Evolutionary conservation across 2,797 vertebrate species (phyloP), one percentile per base, ranked within the genome.

Genomic region (Allobates femoralis): DNA sequence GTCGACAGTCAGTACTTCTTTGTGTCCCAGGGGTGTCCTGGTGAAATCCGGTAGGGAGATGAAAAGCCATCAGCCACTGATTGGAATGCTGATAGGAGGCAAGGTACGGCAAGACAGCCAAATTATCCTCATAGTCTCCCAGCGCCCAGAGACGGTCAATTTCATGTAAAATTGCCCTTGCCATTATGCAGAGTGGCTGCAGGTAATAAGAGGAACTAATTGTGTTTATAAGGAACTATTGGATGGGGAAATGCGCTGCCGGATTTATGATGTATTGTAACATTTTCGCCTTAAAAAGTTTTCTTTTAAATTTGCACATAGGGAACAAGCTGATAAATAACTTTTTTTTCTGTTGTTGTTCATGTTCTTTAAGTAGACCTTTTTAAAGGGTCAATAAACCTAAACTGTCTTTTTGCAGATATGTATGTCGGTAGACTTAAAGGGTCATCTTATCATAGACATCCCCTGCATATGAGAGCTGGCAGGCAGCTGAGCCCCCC

Each of bases 1-100:
- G 83, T 91, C 76, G 78, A 89, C 89, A 83, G 81, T 88, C 89
- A 92, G 91, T 76, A 66, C 88, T 92, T 91, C 81, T 89, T 89
- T 89, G 79, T 91, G 91, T 88, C 84, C 90, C 86, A 89, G 84
- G 87, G 90, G 89, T 90, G 92, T 93, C 94, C 92, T 93, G 91
- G 92, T 91, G 92, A 93, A 92, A 91, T 90, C 90, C 92, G 86
- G 60, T 64, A 82, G 94, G 94, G 92, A 94, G 91, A 93, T 93
- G 90, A 92, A 74, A 92, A 90, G 50, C 92, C 87, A 89, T 93
- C 90, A 93, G 91, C 66, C 15, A 60, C 87, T 92, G 84, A 86
- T 92, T 93, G 93, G 89, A 93, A 90, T 86, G 78, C 91, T 90
- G 91, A 93, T 91, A 89, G 92, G 90, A 88, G 74, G 92, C 89